Evolutionary conservation across 2,113 vertebrate genomes (phyloP).

Genomic region (Rhegmatorhina hoffmannsi): DNA sequence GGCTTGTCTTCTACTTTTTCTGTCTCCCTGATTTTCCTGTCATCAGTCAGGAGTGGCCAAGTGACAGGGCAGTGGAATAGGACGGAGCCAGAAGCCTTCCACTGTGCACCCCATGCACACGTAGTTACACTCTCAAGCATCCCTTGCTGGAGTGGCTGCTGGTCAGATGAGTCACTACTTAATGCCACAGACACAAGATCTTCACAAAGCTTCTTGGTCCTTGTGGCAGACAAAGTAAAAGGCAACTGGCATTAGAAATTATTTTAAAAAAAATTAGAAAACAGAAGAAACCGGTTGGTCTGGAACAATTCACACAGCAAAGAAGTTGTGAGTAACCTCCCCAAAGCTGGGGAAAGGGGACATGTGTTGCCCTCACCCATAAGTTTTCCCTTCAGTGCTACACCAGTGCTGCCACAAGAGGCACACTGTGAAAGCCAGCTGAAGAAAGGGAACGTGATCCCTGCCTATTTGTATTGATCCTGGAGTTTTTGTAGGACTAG

Average conservation of each 20-base stretch:
- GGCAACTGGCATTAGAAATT: fast-evolving
- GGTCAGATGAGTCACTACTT: not conserved
- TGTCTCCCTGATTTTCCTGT: not conserved
- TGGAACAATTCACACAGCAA: not conserved
- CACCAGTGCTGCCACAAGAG: not conserved
- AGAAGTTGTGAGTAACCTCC: not conserved
- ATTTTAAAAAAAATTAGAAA: not conserved
- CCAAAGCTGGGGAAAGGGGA: not conserved
- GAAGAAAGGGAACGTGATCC: not conserved
- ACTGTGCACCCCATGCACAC: fast-evolving
- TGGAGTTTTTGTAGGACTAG: fast-evolving
- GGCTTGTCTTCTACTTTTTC: not conserved
- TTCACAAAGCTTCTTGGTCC: not conserved
- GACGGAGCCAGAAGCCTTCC: not conserved
- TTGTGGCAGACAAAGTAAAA: not conserved
- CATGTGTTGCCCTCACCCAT: fast-evolving
- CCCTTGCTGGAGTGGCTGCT: not conserved
- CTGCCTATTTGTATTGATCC: not conserved
- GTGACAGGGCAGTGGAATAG: not conserved
- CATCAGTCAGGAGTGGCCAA: not conserved
- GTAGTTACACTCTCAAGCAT: not conserved
- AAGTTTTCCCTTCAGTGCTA: not conserved
- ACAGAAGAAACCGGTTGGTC: fast-evolving
- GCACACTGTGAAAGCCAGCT: fast-evolving
- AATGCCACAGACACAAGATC: fast-evolving